Conservation (phyloP, 2,888 invertebrate species). For the Flexamia atlantica region DNA sequence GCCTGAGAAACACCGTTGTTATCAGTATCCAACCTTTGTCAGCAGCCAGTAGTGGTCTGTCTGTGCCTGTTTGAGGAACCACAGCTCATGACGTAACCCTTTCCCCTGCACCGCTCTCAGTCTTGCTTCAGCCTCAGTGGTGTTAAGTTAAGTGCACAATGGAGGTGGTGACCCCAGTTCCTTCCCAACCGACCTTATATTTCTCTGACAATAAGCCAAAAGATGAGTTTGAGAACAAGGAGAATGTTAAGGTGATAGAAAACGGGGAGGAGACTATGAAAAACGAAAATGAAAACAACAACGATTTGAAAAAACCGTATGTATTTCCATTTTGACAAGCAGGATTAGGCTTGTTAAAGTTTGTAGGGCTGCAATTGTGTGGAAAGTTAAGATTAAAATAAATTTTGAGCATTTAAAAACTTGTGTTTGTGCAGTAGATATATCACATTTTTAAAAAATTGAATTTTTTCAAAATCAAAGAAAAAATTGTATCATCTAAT, state of each 20-base stretch:
- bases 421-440: too few relatives aligned
- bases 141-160: slow-evolving; percentile 8
- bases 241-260: background rate
- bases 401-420: too few relatives aligned
- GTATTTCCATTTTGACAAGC: background rate
- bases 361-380: too few relatives aligned
- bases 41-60: too few relatives aligned
- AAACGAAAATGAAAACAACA: slow-evolving; percentile 37
- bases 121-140: background rate
- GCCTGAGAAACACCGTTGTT: background rate
- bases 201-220: slow-evolving; percentile 21
- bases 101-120: background rate
- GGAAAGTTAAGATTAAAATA: too few relatives aligned
- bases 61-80: background rate
- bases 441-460: too few relatives aligned
- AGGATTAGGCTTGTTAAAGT: background rate
- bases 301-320: slow-evolving; percentile 31
- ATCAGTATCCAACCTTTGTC: slow-evolving; percentile 4
- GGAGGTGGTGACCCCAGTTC: slow-evolving; percentile 49
- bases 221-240: slow-evolving; percentile 39
- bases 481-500: too few relatives aligned
- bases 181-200: slow-evolving; percentile 21
- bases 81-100: background rate
- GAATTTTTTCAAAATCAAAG: too few relatives aligned
- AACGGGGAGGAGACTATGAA: background rate